Conservation (phyloP, 2,113 vertebrate species). For the Rousettus leschenaultii region DNA sequence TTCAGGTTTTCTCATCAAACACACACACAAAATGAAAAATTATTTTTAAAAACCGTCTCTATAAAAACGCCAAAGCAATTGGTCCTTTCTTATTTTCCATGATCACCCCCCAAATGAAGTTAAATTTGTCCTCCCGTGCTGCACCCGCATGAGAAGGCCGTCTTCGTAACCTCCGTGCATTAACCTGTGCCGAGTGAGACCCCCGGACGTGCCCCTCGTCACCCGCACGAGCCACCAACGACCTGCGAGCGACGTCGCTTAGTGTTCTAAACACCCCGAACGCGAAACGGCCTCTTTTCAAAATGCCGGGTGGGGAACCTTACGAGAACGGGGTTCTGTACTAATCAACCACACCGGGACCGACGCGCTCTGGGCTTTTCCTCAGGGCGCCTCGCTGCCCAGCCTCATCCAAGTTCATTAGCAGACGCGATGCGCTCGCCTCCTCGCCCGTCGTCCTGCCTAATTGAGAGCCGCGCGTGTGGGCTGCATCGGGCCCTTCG, state of each 20-base stretch:
- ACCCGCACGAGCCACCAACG: not conserved
- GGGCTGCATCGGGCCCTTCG: conserved; percentile 52
- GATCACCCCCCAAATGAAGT: not conserved
- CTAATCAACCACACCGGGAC: conserved; percentile 56
- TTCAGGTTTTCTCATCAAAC: not conserved
- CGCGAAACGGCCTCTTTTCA: conserved; percentile 15
- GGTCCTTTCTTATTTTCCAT: not conserved
- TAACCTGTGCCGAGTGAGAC: not conserved
- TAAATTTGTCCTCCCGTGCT: not conserved
- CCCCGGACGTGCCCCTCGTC: not conserved
- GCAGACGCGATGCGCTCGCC: conserved; percentile 37
- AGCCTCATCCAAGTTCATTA: conserved; percentile 76
- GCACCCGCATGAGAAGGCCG: not conserved
- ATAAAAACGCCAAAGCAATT: not conserved
- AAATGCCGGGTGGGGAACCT: conserved; percentile 20
- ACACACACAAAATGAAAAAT: not conserved
- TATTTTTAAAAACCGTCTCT: not conserved
- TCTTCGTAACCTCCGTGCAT: not conserved
- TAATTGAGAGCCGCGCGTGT: conserved; percentile 65
- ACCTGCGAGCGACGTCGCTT: not conserved
- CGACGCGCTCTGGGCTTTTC: conserved; percentile 68
- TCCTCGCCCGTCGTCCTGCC: conserved; percentile 47
- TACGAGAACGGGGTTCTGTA: conserved; percentile 28
- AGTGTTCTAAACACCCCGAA: not conserved
- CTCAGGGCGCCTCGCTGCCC: conserved; percentile 46